These are phyloP conservation scores for Morpho deidamia DNA, from an alignment of 2,888 invertebrate species.

Conservation along the genomic window DNA sequence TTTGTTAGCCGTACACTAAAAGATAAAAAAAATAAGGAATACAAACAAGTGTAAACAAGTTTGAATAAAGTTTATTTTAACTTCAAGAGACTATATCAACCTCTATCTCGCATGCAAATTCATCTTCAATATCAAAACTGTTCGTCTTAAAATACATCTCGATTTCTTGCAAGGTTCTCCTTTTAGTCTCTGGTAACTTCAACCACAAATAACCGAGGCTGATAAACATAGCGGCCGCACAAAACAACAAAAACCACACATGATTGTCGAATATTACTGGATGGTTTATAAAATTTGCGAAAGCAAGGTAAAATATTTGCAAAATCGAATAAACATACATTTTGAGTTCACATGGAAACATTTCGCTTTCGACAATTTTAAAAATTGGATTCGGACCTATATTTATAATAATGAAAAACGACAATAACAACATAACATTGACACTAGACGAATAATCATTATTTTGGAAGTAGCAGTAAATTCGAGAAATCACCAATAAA, in stretches of 20 bases:
- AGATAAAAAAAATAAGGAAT: no score
- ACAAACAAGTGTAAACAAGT: no score
- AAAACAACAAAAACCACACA: not conserved
- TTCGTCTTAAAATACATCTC: no score
- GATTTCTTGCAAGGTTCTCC: no score
- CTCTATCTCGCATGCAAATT: no score
- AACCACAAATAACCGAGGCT: not conserved
- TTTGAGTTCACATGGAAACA: slow-evolving; percentile 5
- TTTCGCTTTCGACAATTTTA: slow-evolving; percentile 1
- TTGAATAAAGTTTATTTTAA: no score
- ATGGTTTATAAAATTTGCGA: not conserved
- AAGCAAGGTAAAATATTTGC: not conserved
- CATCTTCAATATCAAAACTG: not conserved
- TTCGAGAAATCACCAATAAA: not conserved
- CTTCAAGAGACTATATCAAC: no score
- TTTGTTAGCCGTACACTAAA: no score
- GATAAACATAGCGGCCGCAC: not conserved
- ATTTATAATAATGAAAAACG: slow-evolving; percentile 3
- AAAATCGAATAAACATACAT: not conserved
- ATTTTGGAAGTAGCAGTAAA: not conserved
- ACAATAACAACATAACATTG: not conserved
- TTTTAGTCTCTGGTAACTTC: slow-evolving; percentile 30
- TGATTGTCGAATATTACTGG: slow-evolving; percentile 23
- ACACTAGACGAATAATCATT: not conserved
- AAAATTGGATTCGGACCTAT: slow-evolving; percentile 1